Percentiles rank a stretch among this genome's conserved stretches.
Evolutionary conservation across 2,797 vertebrate species (phyloP).

Genomic region (Glossophaga mutica): DNA sequence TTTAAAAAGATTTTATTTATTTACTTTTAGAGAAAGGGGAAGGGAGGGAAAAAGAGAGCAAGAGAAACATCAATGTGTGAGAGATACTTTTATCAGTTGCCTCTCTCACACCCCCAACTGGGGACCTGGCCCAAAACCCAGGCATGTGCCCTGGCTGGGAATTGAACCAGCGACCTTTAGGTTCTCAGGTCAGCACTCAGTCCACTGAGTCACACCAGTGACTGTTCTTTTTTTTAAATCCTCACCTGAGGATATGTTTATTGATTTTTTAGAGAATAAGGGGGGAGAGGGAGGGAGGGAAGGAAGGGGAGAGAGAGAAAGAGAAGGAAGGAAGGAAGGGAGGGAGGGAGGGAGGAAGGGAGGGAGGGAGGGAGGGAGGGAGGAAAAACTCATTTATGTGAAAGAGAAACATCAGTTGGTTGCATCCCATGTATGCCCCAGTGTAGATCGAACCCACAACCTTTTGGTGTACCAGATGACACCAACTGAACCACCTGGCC

Average conservation of each 20-base stretch:
- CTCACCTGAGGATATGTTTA: background rate
- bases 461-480: background rate
- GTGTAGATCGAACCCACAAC: background rate
- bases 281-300: no score
- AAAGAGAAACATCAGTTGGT: background rate
- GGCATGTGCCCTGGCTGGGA: background rate
- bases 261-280: background rate
- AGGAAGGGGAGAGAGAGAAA: no score
- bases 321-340: background rate
- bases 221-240: background rate
- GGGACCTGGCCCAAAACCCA: background rate
- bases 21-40: background rate
- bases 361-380: no score
- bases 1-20: background rate
- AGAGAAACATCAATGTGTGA: no score
- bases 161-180: background rate
- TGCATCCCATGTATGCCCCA: background rate
- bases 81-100: background rate
- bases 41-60: background rate
- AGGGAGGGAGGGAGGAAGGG: accelerated
- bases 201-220: background rate
- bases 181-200: background rate
- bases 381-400: background rate
- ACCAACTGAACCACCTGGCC: background rate
- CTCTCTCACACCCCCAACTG: background rate